Base-by-base conservation (phyloP, 35 echinoderm and acorn worm species). In the Apostichopus californicus region DNA sequence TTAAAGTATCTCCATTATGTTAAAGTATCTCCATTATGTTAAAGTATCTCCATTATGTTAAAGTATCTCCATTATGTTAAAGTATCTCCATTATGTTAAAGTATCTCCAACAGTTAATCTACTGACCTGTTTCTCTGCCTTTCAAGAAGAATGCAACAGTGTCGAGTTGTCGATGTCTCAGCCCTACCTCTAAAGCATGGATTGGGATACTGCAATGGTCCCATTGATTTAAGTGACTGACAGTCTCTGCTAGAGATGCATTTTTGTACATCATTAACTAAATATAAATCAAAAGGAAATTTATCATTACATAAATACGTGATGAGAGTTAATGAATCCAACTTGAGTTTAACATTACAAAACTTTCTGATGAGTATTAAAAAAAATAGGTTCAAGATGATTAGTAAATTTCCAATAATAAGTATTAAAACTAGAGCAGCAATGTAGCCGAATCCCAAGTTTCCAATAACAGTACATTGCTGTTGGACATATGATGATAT, bases 71-170 rank as follows among this genome's bases (percentile, higher is more conserved):
- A 28, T 28, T 28, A 28, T 28, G 26, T 28, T 28, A 28, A 28
- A 28, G 26, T 28, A 28, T 28, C 26, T 28, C 26, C 34, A 46
- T 46, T 46, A 46, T 46, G 34, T 61, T 8, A 9, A 61, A 61
- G 58, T 61, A 61, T 61, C 12, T 61, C 58, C 12, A 12, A 61
- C 58, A 61, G 58, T 61, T 61, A 8, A 12, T 8, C 58, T 61
- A 70, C 92, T 91, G 55, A 96, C 96, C 91, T 66, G 93, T 94
- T 86, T 98, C 96, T 83, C 96, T 95, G n/a, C 94, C 94, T 89
- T 98, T 98, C 6, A 96, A 86, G 87, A 94, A 98, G 94, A 98
- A 98, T 73, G 96, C 96, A 8, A 98, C 92, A 2, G 96, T 98
- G 57, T 98, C 96, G 28, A 98, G 91, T 87, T 98, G 96, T 22